Evolutionary conservation across 2,888 invertebrate genomes (phyloP).

Genomic region (Axea sp.): DNA sequence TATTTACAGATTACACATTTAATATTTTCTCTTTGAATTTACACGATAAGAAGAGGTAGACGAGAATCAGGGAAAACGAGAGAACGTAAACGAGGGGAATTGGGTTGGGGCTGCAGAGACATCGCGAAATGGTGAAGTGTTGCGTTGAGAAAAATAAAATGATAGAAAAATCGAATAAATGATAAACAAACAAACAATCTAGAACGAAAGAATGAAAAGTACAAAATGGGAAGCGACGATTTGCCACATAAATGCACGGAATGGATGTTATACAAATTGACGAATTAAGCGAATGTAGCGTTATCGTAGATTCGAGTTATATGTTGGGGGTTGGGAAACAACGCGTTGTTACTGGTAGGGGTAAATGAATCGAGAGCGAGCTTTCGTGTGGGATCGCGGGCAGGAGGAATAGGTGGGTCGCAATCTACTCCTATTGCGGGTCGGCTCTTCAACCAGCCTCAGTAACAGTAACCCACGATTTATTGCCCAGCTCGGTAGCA

Average conservation of each 20-base stretch:
- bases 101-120: background rate
- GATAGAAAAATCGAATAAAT: slow-evolving; percentile 11
- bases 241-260: slow-evolving; percentile 29
- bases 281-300: slow-evolving; percentile 45
- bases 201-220: slow-evolving; percentile 15
- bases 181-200: slow-evolving; percentile 9
- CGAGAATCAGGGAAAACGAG: slow-evolving; percentile 42
- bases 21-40: slow-evolving; percentile 28
- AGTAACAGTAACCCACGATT: slow-evolving; percentile 74
- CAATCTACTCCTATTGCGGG: slow-evolving; percentile 68
- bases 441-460: slow-evolving; percentile 36
- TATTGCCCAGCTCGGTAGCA: slow-evolving; percentile 73
- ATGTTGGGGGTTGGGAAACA: slow-evolving; percentile 18
- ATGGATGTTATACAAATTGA: slow-evolving; percentile 40
- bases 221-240: slow-evolving; percentile 40
- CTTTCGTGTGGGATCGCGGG: slow-evolving; percentile 55
- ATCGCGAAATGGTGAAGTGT: background rate
- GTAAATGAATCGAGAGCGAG: slow-evolving; percentile 55
- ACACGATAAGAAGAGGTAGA: slow-evolving; percentile 48
- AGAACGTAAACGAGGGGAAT: slow-evolving; percentile 20
- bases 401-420: slow-evolving; percentile 60
- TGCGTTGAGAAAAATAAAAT: slow-evolving; percentile 7
- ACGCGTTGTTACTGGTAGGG: slow-evolving; percentile 34
- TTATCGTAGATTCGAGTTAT: slow-evolving; percentile 43
- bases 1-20: slow-evolving; percentile 58